These are phyloP conservation scores for Catagonus wagneri DNA, from an alignment of 2,113 vertebrate genomes.

Conservation along the genomic window DNA sequence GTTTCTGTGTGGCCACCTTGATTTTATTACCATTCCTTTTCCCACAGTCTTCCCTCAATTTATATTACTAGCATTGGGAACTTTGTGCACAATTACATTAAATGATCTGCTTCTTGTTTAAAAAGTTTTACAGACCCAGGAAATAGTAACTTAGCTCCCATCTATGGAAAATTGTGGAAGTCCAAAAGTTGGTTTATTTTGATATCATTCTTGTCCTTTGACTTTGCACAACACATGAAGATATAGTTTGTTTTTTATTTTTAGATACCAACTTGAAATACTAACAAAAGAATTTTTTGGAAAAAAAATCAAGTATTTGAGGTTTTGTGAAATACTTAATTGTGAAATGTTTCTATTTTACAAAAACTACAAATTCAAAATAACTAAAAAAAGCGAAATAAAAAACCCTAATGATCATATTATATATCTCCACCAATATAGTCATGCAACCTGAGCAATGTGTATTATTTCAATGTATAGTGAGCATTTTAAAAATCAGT, in stretches of 20 bases:
- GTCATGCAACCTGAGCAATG: background rate
- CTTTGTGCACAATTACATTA: background rate
- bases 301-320: background rate
- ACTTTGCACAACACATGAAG: background rate
- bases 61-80: background rate
- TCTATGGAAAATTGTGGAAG: background rate
- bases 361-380: constrained; percentile 54
- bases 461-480: background rate
- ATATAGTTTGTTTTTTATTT: background rate
- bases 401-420: background rate
- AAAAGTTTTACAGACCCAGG: background rate
- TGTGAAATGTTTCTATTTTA: constrained; percentile 33
- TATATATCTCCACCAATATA: background rate
- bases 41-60: background rate
- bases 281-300: background rate
- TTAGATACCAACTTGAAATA: background rate
- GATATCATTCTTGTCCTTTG: background rate
- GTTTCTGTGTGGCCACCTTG: background rate
- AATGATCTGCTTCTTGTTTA: background rate
- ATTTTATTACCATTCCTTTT: background rate
- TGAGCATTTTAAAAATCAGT: background rate
- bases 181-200: background rate
- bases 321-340: background rate
- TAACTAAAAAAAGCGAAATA: background rate
- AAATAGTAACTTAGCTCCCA: background rate